Evolutionary conservation across 2,888 invertebrate species (phyloP).

Genomic region (Aporophyla lueneburgensis): DNA sequence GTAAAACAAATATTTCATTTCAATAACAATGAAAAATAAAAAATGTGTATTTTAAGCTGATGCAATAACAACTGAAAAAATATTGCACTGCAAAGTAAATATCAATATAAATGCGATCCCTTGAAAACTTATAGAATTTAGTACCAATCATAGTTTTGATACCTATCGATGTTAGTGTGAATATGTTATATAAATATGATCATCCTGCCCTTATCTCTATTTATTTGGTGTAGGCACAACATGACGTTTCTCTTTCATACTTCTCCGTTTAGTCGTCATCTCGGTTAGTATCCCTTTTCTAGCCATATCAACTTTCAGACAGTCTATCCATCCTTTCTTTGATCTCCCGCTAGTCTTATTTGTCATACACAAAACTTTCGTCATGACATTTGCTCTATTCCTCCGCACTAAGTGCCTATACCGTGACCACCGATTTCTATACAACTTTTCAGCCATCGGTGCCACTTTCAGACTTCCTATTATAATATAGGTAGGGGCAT

Average conservation of each 20-base stretch:
- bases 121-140: background rate
- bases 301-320: too few species aligned
- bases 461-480: too few species aligned
- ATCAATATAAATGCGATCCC: background rate
- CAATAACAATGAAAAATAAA: background rate
- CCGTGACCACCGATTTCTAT: too few species aligned
- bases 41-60: background rate
- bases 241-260: background rate
- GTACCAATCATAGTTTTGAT: constrained; percentile 6
- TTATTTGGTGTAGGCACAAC: too few species aligned
- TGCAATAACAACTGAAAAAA: constrained; percentile 35
- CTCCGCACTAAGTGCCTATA: too few species aligned
- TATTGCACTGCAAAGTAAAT: constrained; percentile 33
- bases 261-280: background rate
- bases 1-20: background rate
- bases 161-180: background rate
- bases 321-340: too few species aligned
- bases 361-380: too few species aligned
- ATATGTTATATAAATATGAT: background rate
- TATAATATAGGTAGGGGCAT: too few species aligned
- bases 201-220: background rate
- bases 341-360: too few species aligned
- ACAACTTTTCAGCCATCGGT: too few species aligned
- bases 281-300: too few species aligned
- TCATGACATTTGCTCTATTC: too few species aligned